Evolutionary conservation across 2,888 invertebrate species (phyloP).

Genomic region (Cremastinae sp.): DNA sequence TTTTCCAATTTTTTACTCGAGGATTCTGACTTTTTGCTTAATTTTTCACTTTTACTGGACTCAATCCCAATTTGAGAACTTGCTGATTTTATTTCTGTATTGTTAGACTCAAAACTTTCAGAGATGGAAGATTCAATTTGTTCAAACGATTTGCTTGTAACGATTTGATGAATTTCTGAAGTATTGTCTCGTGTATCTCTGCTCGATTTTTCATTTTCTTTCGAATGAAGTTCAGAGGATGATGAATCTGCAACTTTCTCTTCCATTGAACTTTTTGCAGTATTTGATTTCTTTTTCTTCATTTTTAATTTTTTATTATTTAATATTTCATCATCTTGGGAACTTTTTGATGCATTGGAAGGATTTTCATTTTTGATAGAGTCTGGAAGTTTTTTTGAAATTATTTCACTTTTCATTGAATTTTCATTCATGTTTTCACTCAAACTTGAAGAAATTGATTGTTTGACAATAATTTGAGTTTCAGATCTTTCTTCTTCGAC

Average conservation of each 20-base stretch:
- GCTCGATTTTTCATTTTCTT: too few species aligned
- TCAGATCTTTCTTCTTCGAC: slow-evolving; percentile 12
- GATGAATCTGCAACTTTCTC: too few species aligned
- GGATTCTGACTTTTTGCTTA: not conserved
- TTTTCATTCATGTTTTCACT: slow-evolving; percentile 4
- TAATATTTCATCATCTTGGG: slow-evolving; percentile 26
- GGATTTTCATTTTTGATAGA: slow-evolving; percentile 25
- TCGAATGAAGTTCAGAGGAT: too few species aligned
- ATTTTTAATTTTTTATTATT: not conserved
- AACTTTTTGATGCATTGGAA: slow-evolving; percentile 57
- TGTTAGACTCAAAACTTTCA: not conserved
- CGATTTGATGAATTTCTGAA: too few species aligned
- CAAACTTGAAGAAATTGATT: not conserved
- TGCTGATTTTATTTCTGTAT: not conserved
- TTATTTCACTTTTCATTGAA: slow-evolving; percentile 14
- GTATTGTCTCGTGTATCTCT: too few species aligned
- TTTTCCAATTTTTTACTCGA: not conserved
- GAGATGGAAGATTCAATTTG: not conserved
- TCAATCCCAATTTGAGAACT: not conserved
- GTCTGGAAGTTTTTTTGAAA: not conserved
- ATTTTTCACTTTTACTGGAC: slow-evolving; percentile 20
- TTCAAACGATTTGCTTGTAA: not conserved
- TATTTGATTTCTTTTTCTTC: not conserved
- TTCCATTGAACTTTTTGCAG: too few species aligned
- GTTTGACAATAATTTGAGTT: not conserved